Evolutionary conservation across 2,888 invertebrate genomes (phyloP), one percentile per base, ranked within the genome.

Genomic region (Tipula vernalis): DNA sequence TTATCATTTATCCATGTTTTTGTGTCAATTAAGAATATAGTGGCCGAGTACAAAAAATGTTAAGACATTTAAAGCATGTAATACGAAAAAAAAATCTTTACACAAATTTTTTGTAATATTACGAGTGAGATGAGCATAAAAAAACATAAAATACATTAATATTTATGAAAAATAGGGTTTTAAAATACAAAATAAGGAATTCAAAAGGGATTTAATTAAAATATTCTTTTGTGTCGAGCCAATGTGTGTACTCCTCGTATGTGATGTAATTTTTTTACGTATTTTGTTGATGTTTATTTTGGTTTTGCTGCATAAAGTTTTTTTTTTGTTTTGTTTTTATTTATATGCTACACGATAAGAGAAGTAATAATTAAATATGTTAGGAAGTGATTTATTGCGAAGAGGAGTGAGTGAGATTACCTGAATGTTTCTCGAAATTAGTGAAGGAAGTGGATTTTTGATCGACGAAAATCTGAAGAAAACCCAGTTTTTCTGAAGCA

Each of bases 191-290:
- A 28, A 28, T 71, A 71, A 71, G 71, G 71, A 71, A 71, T 71
- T 71, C 71, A 71, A 71, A 71, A 71, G 71, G 71, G 71, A 71
- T 71, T 71, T 71, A 71, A 71, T 71, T 71, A 71, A 71, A 71
- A 71, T 71, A 71, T 71, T 71, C 28, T 71, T 71, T 71, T 71
- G 28, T 71, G 71, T 71, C n/a, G 71, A n/a, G 51, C 5, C 15
- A 15, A 15, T 57, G 15, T 57, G 51, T 71, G 71, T 51, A 5
- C 51, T 15, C 15, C 15, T 51, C 4, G 28, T 28, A 28, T 28
- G 2, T 18, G 18, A 18, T 28, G 0, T 5, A 51, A 4, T 51
- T 18, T 57, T 6, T 57, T 6, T 57, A 28, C 28, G 12, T 8
- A 18, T 18, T 18, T 28, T 71, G 71, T 71, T 71, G 28, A 71